These are phyloP conservation scores for Parazoanthus darwini DNA, from an alignment of 92 coral and sea anemone genomes.

Conservation along the genomic window DNA sequence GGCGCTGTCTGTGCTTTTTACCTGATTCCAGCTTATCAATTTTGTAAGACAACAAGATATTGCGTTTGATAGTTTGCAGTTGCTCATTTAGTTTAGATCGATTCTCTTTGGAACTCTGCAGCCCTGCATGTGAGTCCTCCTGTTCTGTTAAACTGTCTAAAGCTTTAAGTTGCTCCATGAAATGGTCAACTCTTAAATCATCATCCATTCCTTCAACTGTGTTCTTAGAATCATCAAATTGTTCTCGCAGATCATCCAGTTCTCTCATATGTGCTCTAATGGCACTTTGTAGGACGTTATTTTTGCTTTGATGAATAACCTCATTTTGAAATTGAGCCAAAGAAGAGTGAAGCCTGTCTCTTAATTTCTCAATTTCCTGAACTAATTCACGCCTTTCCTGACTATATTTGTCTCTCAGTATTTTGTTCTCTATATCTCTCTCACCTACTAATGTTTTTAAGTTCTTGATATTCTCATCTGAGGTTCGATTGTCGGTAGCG, in stretches of 20 bases:
- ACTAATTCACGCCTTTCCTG: constrained; percentile 7
- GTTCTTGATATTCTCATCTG: constrained; percentile 21
- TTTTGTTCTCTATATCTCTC: constrained; percentile 9
- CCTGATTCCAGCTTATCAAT: constrained; percentile 12
- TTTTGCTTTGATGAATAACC: background rate
- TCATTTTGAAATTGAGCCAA: constrained; percentile 1
- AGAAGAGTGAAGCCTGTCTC: background rate
- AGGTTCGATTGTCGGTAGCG: constrained; percentile 43
- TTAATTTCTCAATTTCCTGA: background rate
- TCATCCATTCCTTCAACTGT: constrained; percentile 28
- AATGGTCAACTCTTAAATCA: background rate
- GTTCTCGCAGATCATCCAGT: background rate
- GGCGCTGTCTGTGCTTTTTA: constrained; percentile 5
- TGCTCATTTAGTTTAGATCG: constrained; percentile 1
- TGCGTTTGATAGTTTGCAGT: constrained; percentile 3
- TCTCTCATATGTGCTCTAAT: background rate
- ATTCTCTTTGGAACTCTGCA: background rate
- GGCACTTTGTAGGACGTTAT: background rate
- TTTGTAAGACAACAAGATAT: constrained; percentile 28
- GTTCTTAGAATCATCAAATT: constrained; percentile 26
- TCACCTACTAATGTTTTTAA: background rate
- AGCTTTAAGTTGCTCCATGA: constrained; percentile 20
- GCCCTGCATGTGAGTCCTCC: background rate
- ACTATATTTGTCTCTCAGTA: background rate
- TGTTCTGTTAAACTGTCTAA: background rate